Evolutionary conservation across 2,113 vertebrate genomes (phyloP).

Genomic region (Neodon shergylaensis): DNA sequence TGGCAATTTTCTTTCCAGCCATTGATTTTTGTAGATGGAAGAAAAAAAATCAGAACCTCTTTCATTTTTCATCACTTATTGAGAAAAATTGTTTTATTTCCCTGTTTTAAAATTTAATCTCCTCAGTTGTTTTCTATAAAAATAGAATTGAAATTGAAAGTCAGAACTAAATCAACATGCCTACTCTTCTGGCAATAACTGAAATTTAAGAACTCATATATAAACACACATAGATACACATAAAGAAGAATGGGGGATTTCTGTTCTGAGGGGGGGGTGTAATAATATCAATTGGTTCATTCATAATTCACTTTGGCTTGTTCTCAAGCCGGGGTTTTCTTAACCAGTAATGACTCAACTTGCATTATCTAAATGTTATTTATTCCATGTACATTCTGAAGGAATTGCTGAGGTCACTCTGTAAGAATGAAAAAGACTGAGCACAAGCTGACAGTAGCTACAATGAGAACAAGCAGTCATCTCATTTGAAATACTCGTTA

Average conservation of each 20-base stretch:
- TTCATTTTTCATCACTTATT: constrained; percentile 41
- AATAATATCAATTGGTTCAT: not conserved
- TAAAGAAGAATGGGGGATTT: not conserved
- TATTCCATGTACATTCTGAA: constrained; percentile 32
- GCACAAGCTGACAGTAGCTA: not conserved
- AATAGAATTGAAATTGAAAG: constrained; percentile 54
- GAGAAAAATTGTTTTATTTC: constrained; percentile 27
- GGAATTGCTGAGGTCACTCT: not conserved
- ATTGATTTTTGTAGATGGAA: constrained; percentile 39
- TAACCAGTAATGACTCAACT: not conserved
- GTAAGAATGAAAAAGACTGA: constrained; percentile 7
- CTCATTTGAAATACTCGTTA: not conserved
- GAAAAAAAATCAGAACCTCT: constrained; percentile 1
- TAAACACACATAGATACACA: not conserved
- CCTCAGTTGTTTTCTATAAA: constrained; percentile 28
- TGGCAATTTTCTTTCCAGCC: constrained; percentile 29
- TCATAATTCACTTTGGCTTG: not conserved
- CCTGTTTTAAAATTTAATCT: constrained; percentile 21
- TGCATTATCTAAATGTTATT: constrained; percentile 36
- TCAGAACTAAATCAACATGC: not conserved
- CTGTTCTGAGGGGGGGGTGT: not conserved
- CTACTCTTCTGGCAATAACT: constrained; percentile 3
- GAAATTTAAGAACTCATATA: not conserved
- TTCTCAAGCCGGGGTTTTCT: not conserved
- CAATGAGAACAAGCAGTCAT: constrained; percentile 17